A percentile compares a stretch with the other conserved stretches of the same genome.
phyloP scores from a whole-genome alignment of 2,113 vertebrate genomes.

The Callionymus lyra region DNA sequence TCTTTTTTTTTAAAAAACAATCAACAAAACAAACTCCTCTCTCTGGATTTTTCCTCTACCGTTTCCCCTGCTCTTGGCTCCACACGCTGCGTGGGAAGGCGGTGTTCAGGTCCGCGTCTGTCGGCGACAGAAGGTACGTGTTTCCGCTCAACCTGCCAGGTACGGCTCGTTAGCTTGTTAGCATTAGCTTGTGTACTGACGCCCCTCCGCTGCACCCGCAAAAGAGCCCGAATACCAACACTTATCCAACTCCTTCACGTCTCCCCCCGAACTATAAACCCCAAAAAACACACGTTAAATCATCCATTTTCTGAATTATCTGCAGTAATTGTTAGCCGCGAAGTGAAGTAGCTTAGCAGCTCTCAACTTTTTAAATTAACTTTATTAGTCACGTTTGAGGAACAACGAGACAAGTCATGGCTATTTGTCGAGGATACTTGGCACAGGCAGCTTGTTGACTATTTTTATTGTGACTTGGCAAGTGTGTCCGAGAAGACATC shows the following conservation, averaged over 20 bases:
- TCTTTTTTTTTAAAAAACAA: no score
- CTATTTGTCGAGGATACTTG: no score
- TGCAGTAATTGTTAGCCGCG: no score
- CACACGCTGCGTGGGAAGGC: constrained; percentile 24
- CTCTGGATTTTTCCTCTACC: constrained; percentile 55
- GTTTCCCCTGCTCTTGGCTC: constrained; percentile 12
- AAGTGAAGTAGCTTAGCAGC: no score
- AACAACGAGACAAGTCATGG: no score
- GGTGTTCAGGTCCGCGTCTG: constrained; percentile 23
- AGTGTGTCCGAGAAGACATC: constrained; percentile 2
- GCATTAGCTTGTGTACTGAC: constrained; percentile 29
- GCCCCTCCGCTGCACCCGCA: constrained; percentile 4
- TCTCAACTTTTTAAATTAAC: no score
- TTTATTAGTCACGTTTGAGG: no score
- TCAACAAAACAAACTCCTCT: constrained; percentile 34
- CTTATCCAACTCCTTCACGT: constrained; percentile 11
- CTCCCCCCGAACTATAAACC: no score
- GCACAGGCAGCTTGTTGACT: no score
- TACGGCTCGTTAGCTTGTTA: constrained; percentile 31
- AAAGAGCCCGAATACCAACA: constrained; percentile 4
- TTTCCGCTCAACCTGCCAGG: constrained; percentile 2
- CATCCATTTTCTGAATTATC: no score
- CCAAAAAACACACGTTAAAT: no score
- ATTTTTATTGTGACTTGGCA: constrained; percentile 6
- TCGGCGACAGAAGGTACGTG: constrained; percentile 43